Percentiles rank a stretch among this genome's conserved stretches.
Evolutionary conservation across 2,113 vertebrate genomes (phyloP).

Genomic region (Meriones unguiculatus): DNA sequence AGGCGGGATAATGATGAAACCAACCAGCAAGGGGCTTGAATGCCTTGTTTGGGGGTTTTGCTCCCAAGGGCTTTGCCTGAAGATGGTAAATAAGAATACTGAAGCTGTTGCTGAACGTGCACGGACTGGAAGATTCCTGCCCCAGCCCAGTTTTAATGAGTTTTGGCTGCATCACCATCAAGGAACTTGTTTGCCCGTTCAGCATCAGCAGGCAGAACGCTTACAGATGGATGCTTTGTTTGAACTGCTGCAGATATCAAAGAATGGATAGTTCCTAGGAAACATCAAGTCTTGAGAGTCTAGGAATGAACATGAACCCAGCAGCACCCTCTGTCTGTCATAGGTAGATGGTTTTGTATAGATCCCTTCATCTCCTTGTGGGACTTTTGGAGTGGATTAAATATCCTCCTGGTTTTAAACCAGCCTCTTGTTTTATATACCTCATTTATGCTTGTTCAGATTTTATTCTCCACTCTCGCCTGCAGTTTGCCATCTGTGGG

Average conservation of each 20-base stretch:
- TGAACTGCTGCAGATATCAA: not conserved
- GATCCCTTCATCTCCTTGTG: not conserved
- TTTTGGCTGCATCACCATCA: not conserved
- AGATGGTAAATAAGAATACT: not conserved
- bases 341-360: not conserved
- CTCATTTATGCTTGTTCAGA: not conserved
- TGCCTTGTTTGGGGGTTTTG: not conserved
- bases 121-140: not conserved
- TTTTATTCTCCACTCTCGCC: not conserved
- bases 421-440: constrained; percentile 46
- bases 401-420: constrained; percentile 65
- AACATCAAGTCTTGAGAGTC: not conserved
- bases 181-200: not conserved
- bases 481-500: not conserved
- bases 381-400: constrained; percentile 70
- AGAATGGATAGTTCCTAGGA: not conserved
- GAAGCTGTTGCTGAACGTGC: not conserved
- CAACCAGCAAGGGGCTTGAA: constrained; percentile 92
- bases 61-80: not conserved
- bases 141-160: not conserved
- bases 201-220: not conserved
- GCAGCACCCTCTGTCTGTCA: not conserved
- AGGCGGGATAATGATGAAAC: constrained; percentile 90
- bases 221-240: constrained; percentile 27
- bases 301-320: not conserved